Percentiles rank a stretch among this genome's conserved stretches.
Evolutionary conservation across 2,113 vertebrate species (phyloP).

Genomic region (Triplophysa rosa): DNA sequence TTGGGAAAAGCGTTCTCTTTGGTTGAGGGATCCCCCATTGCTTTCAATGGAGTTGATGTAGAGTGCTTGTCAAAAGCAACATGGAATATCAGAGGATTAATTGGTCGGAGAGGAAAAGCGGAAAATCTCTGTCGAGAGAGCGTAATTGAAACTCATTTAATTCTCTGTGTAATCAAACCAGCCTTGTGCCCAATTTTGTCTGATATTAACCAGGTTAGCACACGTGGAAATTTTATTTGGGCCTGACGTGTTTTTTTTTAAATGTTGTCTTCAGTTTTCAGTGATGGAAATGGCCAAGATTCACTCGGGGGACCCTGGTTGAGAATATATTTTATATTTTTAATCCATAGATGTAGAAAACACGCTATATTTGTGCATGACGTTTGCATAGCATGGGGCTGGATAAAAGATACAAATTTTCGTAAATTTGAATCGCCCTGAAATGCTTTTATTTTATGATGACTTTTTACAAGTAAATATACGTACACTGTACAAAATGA

Average conservation of each 20-base stretch:
- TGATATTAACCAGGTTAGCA: conserved; percentile 1
- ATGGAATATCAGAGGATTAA: conserved; percentile 64
- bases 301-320: too few relatives aligned
- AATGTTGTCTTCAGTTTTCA: not conserved
- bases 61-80: conserved; percentile 69
- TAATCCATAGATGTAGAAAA: too few relatives aligned
- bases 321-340: too few relatives aligned
- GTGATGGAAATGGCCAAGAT: too few relatives aligned
- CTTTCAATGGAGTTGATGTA: conserved; percentile 63
- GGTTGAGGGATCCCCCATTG: conserved; percentile 58
- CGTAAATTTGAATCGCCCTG: too few relatives aligned
- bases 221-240: not conserved
- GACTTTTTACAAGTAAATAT: too few relatives aligned
- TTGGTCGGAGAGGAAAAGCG: conserved; percentile 39
- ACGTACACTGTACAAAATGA: too few relatives aligned
- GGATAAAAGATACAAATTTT: too few relatives aligned
- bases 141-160: conserved; percentile 46
- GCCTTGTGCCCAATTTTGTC: not conserved
- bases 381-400: too few relatives aligned
- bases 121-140: conserved; percentile 41
- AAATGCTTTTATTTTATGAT: too few relatives aligned
- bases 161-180: conserved; percentile 33
- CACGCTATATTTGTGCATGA: too few relatives aligned
- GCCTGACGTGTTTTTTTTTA: not conserved
- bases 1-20: conserved; percentile 45